Base-by-base conservation (phyloP, 1,140 invertebrate genomes). In the Stegodyphus dumicola region DNA sequence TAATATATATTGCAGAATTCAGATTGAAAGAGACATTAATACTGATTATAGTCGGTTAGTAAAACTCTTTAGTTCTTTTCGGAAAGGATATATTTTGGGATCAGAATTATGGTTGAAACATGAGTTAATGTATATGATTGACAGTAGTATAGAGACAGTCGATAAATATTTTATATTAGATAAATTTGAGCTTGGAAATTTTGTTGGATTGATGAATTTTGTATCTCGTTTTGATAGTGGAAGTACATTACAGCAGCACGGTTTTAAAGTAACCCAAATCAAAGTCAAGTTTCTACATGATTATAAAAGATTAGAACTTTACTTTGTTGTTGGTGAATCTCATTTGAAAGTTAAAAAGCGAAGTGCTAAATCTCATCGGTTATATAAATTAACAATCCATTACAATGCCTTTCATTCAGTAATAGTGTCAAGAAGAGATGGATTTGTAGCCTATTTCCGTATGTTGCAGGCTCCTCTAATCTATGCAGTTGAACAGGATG, bases 321-420 rank as follows among this genome's bases (percentile, higher is more conserved):
- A 77, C 54, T 87, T 87, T 87, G 66, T 87, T 49, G 86, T 87
- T 15, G 75, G 71, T 5, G 65, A 87, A 77, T n/a, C n/a, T 7
- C 64, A 73, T 53, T 7, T 48, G 15, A 6, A 48, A n/a, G 10
- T 77, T n/a, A 83, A 73, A 64, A 74, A 77, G 15, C 33, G 69
- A 53, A 74, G 71, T 78, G 15, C 48, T 48, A 54, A 65, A 7
- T 77, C 78, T 2, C 86, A 87, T 71, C 6, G 11, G 15, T 54
- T 76, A 17, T 56, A 54, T 71, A 83, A 77, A 49, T 51, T 87
- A 51, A 79, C 75, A 64, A 65, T 87, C 11, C 65, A 7, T 11
- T 87, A 87, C 73, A 7, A 66, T 15, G 15, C 49, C 18, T 15
- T 87, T 10, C 17, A 73, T 49, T 66, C 54, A 11, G 56, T 84